Conservation (phyloP, 2,797 vertebrate genomes). For the Enteromius treurensis region DNA sequence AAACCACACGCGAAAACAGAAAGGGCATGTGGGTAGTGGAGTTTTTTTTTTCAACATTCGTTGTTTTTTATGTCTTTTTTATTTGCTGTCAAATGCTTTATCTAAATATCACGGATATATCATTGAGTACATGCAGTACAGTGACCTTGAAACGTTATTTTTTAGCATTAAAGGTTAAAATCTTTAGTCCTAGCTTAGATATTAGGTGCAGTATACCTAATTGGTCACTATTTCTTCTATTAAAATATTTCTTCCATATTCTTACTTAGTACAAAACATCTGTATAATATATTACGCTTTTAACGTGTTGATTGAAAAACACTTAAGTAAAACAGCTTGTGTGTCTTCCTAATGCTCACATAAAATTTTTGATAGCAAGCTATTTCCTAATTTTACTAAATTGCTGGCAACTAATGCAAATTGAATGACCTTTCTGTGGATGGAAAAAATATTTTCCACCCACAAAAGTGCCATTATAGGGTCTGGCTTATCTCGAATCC, state of each 20-base stretch:
- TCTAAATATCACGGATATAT: neutral
- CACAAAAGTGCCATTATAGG: neutral
- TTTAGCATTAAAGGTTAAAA: neutral
- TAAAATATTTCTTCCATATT: neutral
- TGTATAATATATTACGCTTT: neutral
- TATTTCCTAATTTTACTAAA: neutral
- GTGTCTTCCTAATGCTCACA: neutral
- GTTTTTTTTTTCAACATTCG: slow-evolving; percentile 14
- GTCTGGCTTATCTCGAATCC: neutral
- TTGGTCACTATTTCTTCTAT: neutral
- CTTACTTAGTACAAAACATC: neutral
- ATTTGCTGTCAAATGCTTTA: neutral
- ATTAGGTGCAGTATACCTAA: neutral
- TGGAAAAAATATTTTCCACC: neutral
- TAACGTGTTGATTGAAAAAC: neutral
- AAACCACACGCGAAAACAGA: neutral
- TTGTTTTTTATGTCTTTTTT: neutral
- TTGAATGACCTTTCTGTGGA: neutral
- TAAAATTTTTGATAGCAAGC: neutral
- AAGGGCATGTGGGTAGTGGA: slow-evolving; percentile 27
- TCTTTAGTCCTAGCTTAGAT: neutral
- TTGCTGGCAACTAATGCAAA: neutral
- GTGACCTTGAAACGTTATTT: neutral
- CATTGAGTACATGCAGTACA: neutral
- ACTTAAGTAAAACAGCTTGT: neutral